Conservation (phyloP, 1,140 invertebrate genomes). For the Cardiocondyla obscurior region DNA sequence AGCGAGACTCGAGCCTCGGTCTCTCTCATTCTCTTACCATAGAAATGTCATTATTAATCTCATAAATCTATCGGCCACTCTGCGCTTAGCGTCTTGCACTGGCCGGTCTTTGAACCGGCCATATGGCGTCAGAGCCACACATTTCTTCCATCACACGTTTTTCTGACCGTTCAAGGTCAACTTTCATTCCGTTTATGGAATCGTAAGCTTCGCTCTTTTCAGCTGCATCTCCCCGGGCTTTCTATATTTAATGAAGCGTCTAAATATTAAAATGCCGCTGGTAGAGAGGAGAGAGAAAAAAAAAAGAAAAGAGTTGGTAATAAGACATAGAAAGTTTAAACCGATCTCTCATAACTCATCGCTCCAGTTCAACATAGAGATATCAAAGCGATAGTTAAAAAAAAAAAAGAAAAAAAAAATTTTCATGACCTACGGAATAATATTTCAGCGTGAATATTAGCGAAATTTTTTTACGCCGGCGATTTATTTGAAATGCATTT, state of each 20-base stretch:
- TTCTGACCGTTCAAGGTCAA: constrained; percentile 33
- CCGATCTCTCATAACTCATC: background rate
- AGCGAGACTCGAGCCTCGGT: background rate
- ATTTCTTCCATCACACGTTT: constrained; percentile 38
- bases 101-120: constrained; percentile 19
- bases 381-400: too few species aligned
- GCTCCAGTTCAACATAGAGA: background rate
- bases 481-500: background rate
- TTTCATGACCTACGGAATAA: background rate
- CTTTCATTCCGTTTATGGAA: constrained; percentile 42
- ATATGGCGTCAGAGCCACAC: constrained; percentile 6
- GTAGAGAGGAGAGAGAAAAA: background rate
- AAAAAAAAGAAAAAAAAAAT: background rate
- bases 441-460: background rate
- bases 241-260: constrained; percentile 18
- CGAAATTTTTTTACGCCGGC: background rate
- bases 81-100: background rate
- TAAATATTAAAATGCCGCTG: background rate
- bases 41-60: background rate
- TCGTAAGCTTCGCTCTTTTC: background rate
- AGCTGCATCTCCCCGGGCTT: constrained; percentile 11
- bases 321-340: constrained; percentile 12
- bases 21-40: background rate
- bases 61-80: constrained; percentile 18
- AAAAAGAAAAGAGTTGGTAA: background rate